Evolutionary conservation across 2,113 vertebrate species (phyloP).

Genomic region (Variabilichromis moorii): DNA sequence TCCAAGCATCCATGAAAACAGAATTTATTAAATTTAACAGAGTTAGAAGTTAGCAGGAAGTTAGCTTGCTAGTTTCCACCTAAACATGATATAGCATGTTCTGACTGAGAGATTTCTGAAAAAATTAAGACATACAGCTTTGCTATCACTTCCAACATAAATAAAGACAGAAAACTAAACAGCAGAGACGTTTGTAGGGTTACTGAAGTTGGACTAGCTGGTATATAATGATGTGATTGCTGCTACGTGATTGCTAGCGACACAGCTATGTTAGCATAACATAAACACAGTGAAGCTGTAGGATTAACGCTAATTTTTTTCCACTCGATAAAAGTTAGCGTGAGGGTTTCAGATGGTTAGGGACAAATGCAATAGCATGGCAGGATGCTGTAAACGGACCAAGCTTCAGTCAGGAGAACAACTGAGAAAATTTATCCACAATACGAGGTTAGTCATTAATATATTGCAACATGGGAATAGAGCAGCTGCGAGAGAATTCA

Average conservation of each 20-base stretch:
- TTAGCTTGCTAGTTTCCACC: rapidly evolving
- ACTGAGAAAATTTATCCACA: rapidly evolving
- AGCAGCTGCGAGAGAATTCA: neutral
- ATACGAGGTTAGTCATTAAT: rapidly evolving
- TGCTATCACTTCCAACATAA: rapidly evolving
- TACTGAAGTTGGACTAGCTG: neutral
- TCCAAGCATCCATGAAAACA: rapidly evolving
- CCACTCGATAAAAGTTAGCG: rapidly evolving
- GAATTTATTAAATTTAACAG: rapidly evolving
- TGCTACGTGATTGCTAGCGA: rapidly evolving
- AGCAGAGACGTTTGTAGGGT: rapidly evolving
- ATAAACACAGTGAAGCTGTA: neutral
- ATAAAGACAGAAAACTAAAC: neutral
- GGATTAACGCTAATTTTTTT: rapidly evolving
- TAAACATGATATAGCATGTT: neutral
- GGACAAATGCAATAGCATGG: rapidly evolving
- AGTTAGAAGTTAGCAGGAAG: neutral
- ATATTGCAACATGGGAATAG: neutral
- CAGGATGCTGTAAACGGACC: neutral
- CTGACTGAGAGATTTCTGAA: neutral
- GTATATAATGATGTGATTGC: neutral
- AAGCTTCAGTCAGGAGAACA: neutral
- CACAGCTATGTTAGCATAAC: neutral
- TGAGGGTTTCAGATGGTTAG: rapidly evolving
- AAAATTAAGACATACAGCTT: neutral